Evolutionary conservation across 2,797 vertebrate genomes (phyloP).

Genomic region (Epinephelus awoara): DNA sequence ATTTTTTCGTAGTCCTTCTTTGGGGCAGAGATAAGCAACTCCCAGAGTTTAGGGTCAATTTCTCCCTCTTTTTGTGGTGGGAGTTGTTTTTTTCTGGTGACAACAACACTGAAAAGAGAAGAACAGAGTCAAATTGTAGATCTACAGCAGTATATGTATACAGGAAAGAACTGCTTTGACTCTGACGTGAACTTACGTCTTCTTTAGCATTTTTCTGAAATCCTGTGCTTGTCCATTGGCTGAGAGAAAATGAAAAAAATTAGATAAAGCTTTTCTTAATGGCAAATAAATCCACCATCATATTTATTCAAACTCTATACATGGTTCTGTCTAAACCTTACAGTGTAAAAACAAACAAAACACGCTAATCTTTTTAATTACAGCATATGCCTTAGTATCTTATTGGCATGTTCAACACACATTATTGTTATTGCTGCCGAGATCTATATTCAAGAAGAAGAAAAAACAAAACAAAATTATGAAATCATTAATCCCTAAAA

Average conservation of each 20-base stretch:
- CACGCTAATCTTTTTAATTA: not conserved
- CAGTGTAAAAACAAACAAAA: not conserved
- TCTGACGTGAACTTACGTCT: conserved; percentile 76
- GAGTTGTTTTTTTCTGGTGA: conserved; percentile 76
- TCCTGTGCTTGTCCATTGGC: conserved; percentile 75
- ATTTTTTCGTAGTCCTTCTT: conserved; percentile 93
- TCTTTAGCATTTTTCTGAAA: conserved; percentile 90
- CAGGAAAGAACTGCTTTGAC: not conserved
- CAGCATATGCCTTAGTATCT: not conserved
- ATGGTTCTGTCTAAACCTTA: not conserved
- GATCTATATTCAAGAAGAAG: conserved; percentile 1
- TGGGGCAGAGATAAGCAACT: conserved; percentile 88
- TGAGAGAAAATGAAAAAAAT: conserved; percentile 28
- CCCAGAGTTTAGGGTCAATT: conserved; percentile 89
- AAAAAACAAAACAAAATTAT: not conserved
- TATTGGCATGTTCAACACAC: not conserved
- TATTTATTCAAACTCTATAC: not conserved
- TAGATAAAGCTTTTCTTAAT: not conserved
- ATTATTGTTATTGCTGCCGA: not conserved
- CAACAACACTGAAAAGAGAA: conserved; percentile 68
- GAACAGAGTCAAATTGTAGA: not conserved
- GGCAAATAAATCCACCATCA: not conserved
- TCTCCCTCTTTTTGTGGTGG: conserved; percentile 82
- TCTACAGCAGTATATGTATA: not conserved
- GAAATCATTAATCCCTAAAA: not conserved